A percentile compares a stretch with the other conserved stretches of the same genome.
Conservation (phyloP, 2,888 invertebrate species). For the Euplexia lucipara region DNA sequence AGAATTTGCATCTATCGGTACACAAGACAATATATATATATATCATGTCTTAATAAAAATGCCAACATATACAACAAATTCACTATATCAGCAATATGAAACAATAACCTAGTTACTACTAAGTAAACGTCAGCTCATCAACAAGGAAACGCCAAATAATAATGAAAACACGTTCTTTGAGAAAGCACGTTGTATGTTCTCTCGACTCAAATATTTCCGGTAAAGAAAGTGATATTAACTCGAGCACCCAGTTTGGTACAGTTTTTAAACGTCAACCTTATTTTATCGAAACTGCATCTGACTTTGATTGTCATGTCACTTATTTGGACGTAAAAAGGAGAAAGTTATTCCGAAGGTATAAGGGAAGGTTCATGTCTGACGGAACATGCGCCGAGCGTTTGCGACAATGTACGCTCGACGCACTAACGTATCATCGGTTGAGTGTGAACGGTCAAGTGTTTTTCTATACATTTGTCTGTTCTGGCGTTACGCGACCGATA, state of each 20-base stretch:
- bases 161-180: constrained; percentile 15
- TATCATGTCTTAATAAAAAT: background rate
- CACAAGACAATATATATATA: no score
- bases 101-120: background rate
- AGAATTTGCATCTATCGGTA: no score
- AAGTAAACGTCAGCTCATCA: background rate
- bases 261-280: constrained; percentile 12
- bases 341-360: constrained; percentile 23
- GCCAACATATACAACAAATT: background rate
- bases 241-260: constrained; percentile 38
- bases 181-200: constrained; percentile 17
- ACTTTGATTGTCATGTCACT: constrained; percentile 17
- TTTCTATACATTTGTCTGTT: no score
- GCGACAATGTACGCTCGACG: no score
- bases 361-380: no score
- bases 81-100: background rate
- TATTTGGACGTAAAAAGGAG: constrained; percentile 27
- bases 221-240: constrained; percentile 53
- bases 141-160: constrained; percentile 11
- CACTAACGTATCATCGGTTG: no score
- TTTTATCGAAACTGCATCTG: background rate
- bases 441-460: no score
- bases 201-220: constrained; percentile 22
- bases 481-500: no score
- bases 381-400: no score